Conservation (phyloP, 2,797 vertebrate species). For the Telmatherina bonti region DNA sequence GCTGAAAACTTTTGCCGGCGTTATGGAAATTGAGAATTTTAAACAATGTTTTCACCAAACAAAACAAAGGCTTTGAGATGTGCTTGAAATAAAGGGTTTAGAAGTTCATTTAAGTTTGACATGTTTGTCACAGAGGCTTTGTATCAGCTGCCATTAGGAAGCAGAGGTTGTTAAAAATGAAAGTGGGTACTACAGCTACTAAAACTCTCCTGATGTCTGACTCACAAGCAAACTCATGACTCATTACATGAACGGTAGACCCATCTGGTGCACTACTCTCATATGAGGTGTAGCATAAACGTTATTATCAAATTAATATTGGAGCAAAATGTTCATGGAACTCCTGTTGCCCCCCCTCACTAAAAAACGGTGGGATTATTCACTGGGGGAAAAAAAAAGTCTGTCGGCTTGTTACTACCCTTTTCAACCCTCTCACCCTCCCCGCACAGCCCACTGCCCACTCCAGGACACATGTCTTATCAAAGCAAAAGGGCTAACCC, state of each 20-base stretch:
- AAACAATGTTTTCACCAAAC: constrained; percentile 46
- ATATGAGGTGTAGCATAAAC: constrained; percentile 27
- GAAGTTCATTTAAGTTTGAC: constrained; percentile 46
- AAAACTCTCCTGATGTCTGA: constrained; percentile 38
- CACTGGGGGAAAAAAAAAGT: constrained; percentile 59
- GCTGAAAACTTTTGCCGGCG: constrained; percentile 34
- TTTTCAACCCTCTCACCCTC: constrained; percentile 46
- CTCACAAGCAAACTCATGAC: constrained; percentile 65
- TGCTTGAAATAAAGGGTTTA: constrained; percentile 31
- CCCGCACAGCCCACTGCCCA: constrained; percentile 41
- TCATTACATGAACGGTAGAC: constrained; percentile 62
- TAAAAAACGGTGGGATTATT: constrained; percentile 57
- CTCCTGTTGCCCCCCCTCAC: constrained; percentile 54
- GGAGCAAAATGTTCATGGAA: constrained; percentile 31
- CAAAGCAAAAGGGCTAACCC: constrained; percentile 74
- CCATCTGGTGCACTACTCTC: constrained; percentile 48
- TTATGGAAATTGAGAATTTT: constrained; percentile 35
- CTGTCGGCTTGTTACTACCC: constrained; percentile 43
- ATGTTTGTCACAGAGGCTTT: constrained; percentile 47
- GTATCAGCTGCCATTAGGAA: constrained; percentile 36
- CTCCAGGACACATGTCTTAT: constrained; percentile 67
- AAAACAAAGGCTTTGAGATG: constrained; percentile 46
- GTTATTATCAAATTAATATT: constrained; percentile 55
- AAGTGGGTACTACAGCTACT: constrained; percentile 30
- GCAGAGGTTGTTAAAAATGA: constrained; percentile 31